Percentiles rank a stretch among this genome's conserved stretches.
Conservation (phyloP, 2,888 invertebrate genomes). For the Diachrysia chrysitis region DNA sequence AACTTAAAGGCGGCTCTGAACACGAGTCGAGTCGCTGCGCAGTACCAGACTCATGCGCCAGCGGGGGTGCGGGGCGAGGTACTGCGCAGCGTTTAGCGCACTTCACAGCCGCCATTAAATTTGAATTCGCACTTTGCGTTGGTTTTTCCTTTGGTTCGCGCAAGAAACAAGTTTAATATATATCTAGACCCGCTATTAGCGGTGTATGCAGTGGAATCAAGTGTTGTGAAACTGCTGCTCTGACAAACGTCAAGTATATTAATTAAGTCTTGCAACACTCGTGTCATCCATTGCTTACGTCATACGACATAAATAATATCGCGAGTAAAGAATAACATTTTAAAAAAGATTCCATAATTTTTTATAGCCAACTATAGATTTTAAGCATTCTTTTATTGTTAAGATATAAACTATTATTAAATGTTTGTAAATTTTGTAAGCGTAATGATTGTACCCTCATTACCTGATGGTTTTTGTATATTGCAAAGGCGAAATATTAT, state of each 20-base stretch:
- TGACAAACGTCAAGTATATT: too few relatives aligned
- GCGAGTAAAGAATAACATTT: slow-evolving; percentile 41
- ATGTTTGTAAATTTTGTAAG: slow-evolving; percentile 86
- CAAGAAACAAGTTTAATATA: neutral
- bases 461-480: slow-evolving; percentile 74
- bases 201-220: neutral
- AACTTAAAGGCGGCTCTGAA: too few relatives aligned
- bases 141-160: neutral
- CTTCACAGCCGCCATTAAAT: too few relatives aligned
- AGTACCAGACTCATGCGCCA: too few relatives aligned
- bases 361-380: slow-evolving; percentile 78
- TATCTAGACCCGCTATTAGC: neutral
- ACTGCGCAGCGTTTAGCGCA: too few relatives aligned
- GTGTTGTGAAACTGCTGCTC: neutral
- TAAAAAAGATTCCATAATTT: slow-evolving; percentile 80
- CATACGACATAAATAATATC: slow-evolving; percentile 47
- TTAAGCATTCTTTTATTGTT: slow-evolving; percentile 63
- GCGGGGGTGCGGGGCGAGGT: too few relatives aligned
- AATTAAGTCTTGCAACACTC: neutral
- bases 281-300: slow-evolving; percentile 22
- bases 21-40: too few relatives aligned
- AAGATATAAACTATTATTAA: slow-evolving; percentile 64
- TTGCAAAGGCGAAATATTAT: slow-evolving; percentile 61
- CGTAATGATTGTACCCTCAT: slow-evolving; percentile 63
- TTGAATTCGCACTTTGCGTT: slow-evolving; percentile 42